Evolutionary conservation across 2,888 invertebrate genomes (phyloP).

Genomic region (Tyria jacobaeae): DNA sequence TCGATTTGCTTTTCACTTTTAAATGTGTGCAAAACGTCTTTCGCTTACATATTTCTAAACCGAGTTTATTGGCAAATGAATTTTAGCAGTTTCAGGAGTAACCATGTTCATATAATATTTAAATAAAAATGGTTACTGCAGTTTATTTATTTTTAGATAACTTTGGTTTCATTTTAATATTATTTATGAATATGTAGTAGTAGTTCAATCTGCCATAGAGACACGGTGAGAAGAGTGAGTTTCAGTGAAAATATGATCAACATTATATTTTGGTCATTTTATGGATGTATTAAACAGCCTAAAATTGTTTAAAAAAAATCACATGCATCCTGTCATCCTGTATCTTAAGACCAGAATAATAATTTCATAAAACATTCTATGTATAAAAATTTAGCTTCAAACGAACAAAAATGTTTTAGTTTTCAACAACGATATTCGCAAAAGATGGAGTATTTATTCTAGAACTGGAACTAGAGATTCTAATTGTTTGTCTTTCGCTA

Average conservation of each 20-base stretch:
- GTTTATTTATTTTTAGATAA: too few species aligned
- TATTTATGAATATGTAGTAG: too few species aligned
- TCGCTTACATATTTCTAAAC: constrained; percentile 5
- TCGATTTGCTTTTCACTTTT: constrained; percentile 17
- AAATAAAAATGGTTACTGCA: background rate
- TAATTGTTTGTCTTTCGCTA: constrained; percentile 66
- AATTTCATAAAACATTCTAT: background rate
- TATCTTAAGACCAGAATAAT: background rate
- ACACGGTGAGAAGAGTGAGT: background rate
- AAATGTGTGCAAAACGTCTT: constrained; percentile 17
- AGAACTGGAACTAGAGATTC: constrained; percentile 53
- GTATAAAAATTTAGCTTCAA: background rate
- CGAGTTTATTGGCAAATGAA: background rate
- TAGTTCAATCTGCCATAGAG: background rate
- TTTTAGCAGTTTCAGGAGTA: background rate
- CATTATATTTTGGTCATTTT: background rate
- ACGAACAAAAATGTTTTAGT: constrained; percentile 30
- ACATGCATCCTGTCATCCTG: too few species aligned
- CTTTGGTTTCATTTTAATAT: background rate
- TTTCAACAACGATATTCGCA: constrained; percentile 32
- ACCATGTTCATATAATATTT: too few species aligned
- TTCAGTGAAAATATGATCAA: background rate
- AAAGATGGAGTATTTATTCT: constrained; percentile 52
- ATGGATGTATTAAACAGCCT: background rate
- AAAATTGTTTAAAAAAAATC: too few species aligned